Percentiles rank a stretch among this genome's conserved stretches.
These are phyloP conservation scores for Loris lydekkerianus DNA, from an alignment of 2,797 vertebrate genomes.

Conservation along the genomic window DNA sequence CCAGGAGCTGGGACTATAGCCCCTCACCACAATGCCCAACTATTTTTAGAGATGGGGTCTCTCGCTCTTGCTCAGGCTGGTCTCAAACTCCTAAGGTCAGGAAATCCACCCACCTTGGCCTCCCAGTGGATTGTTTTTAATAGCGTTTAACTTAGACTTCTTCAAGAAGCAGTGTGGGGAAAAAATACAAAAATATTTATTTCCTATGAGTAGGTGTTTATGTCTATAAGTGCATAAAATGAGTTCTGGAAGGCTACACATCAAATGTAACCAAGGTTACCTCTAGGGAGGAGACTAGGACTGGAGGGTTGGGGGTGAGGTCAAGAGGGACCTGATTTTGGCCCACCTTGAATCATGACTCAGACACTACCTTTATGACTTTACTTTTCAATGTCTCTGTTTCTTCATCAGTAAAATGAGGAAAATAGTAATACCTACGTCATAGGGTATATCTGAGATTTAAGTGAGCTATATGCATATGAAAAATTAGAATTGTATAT, in stretches of 20 bases:
- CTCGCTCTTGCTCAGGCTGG: too few species aligned
- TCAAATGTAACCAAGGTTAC: not conserved
- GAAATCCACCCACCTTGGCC: too few species aligned
- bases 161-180: conserved; percentile 13
- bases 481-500: not conserved
- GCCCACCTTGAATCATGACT: not conserved
- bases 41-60: too few species aligned
- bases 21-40: too few species aligned
- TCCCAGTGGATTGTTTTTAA: not conserved
- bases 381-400: not conserved
- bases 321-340: conserved; percentile 17
- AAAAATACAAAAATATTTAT: conserved; percentile 40
- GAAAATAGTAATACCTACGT: not conserved
- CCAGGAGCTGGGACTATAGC: too few species aligned
- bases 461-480: conserved; percentile 25
- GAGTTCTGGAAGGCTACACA: not conserved
- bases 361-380: not conserved
- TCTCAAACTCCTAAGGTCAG: too few species aligned
- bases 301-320: not conserved
- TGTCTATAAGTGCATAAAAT: conserved; percentile 1
- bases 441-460: not conserved
- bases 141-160: not conserved
- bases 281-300: not conserved
- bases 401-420: conserved; percentile 18
- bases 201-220: not conserved